These are phyloP conservation scores for Charadrius vociferus DNA, from an alignment of 2,113 vertebrate species.

Conservation along the genomic window DNA sequence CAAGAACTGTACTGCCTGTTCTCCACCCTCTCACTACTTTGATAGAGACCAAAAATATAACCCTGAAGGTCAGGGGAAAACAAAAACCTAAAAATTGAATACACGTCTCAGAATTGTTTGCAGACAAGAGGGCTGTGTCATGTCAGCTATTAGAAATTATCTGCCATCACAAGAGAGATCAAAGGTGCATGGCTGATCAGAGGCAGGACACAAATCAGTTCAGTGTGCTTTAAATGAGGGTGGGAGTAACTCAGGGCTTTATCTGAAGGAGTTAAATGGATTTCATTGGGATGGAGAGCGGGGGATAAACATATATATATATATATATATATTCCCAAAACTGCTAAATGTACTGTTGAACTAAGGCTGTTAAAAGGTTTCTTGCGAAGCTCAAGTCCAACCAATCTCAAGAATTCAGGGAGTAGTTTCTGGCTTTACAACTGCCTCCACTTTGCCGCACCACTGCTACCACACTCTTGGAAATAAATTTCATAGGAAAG, in stretches of 20 bases:
- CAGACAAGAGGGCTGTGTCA: not conserved
- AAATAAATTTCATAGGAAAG: not conserved
- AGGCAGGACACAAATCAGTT: not conserved
- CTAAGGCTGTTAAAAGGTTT: not conserved
- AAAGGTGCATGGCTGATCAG: not conserved
- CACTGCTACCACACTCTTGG: not conserved
- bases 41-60: slow-evolving; percentile 31
- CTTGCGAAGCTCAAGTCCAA: not conserved
- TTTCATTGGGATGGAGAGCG: not conserved
- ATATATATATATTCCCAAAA: not conserved
- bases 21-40: slow-evolving; percentile 6
- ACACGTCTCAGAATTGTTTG: not conserved
- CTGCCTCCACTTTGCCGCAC: not conserved
- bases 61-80: slow-evolving; percentile 7
- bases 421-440: not conserved
- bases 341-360: not conserved
- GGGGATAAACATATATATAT: not conserved
- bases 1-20: slow-evolving; percentile 1
- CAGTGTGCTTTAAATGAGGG: not conserved
- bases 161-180: not conserved
- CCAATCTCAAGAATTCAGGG: not conserved
- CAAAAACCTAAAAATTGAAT: not conserved
- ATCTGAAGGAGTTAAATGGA: not conserved
- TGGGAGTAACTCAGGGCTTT: not conserved
- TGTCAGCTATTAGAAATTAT: slow-evolving; percentile 27